Base-by-base conservation (phyloP, 2,113 vertebrate genomes). In the Petrocephalus microphthalmus region DNA sequence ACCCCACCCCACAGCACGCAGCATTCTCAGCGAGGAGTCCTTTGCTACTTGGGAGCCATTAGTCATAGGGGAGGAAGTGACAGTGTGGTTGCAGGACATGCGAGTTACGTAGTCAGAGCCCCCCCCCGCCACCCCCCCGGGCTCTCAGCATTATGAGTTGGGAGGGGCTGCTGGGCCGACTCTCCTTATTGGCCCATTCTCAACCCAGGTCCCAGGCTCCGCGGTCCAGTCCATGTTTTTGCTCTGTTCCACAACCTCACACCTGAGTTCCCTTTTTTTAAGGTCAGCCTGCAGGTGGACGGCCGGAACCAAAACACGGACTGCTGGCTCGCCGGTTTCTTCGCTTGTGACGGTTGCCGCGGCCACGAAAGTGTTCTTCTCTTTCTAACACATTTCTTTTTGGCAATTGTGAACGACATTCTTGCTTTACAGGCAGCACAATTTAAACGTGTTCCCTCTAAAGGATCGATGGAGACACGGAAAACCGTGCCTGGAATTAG, bases 51-150 rank as follows among this genome's bases (percentile, higher is more conserved):
- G 19, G 83, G 17, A 54, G 45, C n/a, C 64, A 83, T 89, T 89
- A 45, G 74, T 87, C 87, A 64, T 47, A 82, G 56, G 81, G 84
- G 53, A 53, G 81, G 71, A 88, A 89, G 86, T 78, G 47, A 84
- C 88, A 47, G 86, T 88, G 51, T 85, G 56, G 84, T 49, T 53
- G 57, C 56, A 85, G 81, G 89, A 84, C 83, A 85, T 64, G 51
- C 52, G 13, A 84, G 37, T 7, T 83, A 49, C 74, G 82, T 49
- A 25, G 54, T 54, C 78, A 29, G 11, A 64, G n/a, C 7, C n/a
- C 10, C 57, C 19, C 57, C 49, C 22, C 57, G n/a, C n/a, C 57
- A 10, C 57, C n/a, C 47, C 47, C 47, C 47, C 0, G 47, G 47
- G 8, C 60, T 64, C 8, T 64, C n/a, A 29, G 8, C 1, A 2